A percentile compares a stretch with the other conserved stretches of the same genome.
These are phyloP conservation scores for Cyprinodon tularosa DNA, from an alignment of 2,113 vertebrate genomes.

Conservation along the genomic window DNA sequence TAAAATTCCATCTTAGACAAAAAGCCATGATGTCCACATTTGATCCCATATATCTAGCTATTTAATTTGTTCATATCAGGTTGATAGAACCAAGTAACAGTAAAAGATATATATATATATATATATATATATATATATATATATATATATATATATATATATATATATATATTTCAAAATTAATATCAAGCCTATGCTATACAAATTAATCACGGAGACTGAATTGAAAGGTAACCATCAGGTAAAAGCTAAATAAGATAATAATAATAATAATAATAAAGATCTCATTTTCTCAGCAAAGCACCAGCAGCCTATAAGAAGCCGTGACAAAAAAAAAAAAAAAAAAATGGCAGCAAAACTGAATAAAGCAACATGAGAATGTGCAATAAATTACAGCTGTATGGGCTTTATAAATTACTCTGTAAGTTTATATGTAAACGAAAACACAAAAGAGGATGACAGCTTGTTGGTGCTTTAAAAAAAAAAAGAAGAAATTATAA, in stretches of 20 bases:
- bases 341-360: constrained; percentile 46
- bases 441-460: constrained; percentile 42
- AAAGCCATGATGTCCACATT: no score
- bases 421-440: constrained; percentile 63
- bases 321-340: constrained; percentile 41
- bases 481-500: not conserved
- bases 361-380: constrained; percentile 50
- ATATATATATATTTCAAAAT: not conserved
- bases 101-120: no score
- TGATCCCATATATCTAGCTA: no score
- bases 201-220: no score
- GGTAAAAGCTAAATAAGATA: constrained; percentile 1
- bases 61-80: no score
- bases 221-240: not conserved
- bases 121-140: no score
- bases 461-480: constrained; percentile 16
- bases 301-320: constrained; percentile 18
- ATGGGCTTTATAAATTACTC: constrained; percentile 49
- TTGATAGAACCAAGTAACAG: no score
- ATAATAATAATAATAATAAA: no score
- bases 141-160: no score
- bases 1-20: no score
- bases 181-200: not conserved
- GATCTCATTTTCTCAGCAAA: not conserved
- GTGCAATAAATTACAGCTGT: constrained; percentile 65